Conservation (phyloP, 2,888 invertebrate species). For the Sphinx pinastri region DNA sequence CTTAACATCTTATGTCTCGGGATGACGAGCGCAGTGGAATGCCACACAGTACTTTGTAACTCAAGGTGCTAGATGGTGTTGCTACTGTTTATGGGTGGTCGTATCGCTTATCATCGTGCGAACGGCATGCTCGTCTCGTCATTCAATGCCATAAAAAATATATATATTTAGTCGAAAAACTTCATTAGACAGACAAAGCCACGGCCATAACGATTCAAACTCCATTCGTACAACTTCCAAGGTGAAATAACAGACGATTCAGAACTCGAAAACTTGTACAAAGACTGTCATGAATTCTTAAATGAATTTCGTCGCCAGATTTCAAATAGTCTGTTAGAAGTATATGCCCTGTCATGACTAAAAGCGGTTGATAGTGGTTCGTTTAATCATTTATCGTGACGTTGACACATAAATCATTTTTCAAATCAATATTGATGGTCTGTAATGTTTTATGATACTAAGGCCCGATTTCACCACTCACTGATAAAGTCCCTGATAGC, state of each 20-base stretch:
- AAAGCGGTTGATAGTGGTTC: not conserved
- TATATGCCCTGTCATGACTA: not conserved
- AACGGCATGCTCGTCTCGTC: no score
- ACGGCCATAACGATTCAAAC: not conserved
- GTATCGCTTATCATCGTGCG: no score
- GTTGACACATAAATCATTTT: not conserved
- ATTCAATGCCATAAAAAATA: no score
- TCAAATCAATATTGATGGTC: not conserved
- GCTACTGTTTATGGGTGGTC: no score
- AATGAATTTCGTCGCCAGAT: not conserved
- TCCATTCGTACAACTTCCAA: not conserved
- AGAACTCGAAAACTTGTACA: not conserved
- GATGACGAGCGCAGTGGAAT: no score
- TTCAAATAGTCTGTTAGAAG: not conserved
- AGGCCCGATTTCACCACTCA: no score
- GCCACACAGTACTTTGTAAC: no score
- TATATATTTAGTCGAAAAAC: no score
- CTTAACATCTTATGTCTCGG: no score
- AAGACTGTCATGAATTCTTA: not conserved
- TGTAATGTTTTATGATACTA: not conserved
- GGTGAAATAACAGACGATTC: conserved; percentile 8
- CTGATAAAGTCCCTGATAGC: no score
- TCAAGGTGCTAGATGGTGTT: no score
- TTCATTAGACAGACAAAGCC: not conserved
- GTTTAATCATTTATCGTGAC: conserved; percentile 10